Conservation (phyloP, 2,797 vertebrate species). For the Galagoides demidoff region DNA sequence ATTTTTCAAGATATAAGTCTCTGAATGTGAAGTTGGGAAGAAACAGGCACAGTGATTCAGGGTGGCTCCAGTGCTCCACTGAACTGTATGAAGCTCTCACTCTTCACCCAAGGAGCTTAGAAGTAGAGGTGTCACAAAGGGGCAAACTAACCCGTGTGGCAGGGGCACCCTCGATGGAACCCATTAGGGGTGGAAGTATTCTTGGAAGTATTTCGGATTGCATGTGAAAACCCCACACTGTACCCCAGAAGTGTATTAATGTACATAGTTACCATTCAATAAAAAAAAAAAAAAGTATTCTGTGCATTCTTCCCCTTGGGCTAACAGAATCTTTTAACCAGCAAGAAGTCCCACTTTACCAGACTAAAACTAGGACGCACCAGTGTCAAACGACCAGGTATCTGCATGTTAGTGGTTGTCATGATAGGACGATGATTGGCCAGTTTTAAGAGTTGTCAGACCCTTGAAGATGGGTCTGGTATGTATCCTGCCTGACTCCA, state of each 20-base stretch:
- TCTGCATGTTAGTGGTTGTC: not conserved
- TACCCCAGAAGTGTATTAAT: no score
- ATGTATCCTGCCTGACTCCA: not conserved
- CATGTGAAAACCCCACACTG: no score
- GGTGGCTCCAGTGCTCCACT: no score
- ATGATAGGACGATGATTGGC: not conserved
- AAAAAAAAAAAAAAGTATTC: no score
- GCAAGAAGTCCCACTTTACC: not conserved
- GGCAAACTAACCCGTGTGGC: not conserved
- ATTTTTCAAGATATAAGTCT: not conserved
- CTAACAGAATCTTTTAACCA: not conserved
- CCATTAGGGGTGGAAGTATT: not conserved
- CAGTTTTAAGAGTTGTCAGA: not conserved
- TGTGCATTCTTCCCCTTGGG: not conserved
- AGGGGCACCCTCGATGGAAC: not conserved
- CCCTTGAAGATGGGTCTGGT: not conserved
- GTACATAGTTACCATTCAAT: no score
- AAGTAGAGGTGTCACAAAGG: not conserved
- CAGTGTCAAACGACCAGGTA: not conserved
- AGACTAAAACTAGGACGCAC: not conserved
- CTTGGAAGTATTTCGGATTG: no score
- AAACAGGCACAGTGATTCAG: fast-evolving
- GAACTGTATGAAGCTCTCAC: not conserved
- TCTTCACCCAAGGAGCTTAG: not conserved
- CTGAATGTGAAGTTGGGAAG: not conserved